Evolutionary conservation across 2,888 invertebrate species (phyloP).

Genomic region (Ametastegia equiseti): DNA sequence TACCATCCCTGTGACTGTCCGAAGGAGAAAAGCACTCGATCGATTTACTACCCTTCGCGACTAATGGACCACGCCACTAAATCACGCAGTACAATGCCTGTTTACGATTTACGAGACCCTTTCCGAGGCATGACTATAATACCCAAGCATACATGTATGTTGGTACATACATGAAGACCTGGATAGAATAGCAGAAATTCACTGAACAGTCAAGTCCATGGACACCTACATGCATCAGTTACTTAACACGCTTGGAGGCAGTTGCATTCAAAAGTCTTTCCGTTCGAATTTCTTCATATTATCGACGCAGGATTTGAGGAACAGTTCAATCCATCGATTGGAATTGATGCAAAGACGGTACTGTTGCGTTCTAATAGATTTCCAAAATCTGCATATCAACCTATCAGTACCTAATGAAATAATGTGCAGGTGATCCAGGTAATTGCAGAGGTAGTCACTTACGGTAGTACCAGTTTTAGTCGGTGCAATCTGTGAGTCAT

Average conservation of each 20-base stretch:
- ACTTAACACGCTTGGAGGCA: not conserved
- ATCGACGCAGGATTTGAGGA: not conserved
- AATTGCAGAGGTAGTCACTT: not conserved
- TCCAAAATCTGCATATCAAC: too few species aligned
- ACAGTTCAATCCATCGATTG: too few species aligned
- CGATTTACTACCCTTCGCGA: constrained; percentile 14
- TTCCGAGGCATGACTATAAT: constrained; percentile 5
- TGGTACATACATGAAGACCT: not conserved
- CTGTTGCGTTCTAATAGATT: too few species aligned
- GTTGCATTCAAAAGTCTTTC: not conserved
- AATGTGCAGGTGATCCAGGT: too few species aligned
- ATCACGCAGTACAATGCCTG: constrained; percentile 20
- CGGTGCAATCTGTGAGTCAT: too few species aligned
- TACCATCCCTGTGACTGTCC: not conserved
- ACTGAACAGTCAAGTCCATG: not conserved
- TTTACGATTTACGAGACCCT: constrained; percentile 19
- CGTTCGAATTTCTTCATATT: not conserved
- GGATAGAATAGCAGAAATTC: constrained; percentile 4
- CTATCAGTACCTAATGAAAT: too few species aligned
- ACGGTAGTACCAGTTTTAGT: not conserved
- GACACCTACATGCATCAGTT: not conserved
- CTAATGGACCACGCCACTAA: constrained; percentile 20
- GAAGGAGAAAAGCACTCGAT: not conserved
- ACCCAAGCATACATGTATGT: too few species aligned
- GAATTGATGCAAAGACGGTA: too few species aligned